Evolutionary conservation across 2,797 vertebrate species (phyloP), one percentile per base, ranked within the genome.

Genomic region (Sarcoramphus papa): DNA sequence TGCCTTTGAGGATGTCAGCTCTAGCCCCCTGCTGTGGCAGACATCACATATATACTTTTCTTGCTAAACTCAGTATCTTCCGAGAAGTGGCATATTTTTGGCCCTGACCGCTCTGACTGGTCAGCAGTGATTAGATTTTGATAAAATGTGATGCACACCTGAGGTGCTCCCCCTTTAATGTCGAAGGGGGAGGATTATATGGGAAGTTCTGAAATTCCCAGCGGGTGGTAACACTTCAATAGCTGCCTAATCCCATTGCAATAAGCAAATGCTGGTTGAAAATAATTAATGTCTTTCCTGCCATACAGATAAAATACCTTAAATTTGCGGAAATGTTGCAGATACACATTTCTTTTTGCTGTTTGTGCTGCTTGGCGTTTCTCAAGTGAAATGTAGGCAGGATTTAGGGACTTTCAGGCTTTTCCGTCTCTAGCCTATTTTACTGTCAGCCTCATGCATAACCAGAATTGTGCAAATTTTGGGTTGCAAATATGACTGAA

Each of bases 1-100:
- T 78, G 89, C 82, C 91, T 96, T 93, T 96, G 95, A 97, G 89
- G 89, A 88, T 94, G 92, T 70, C 87, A 85, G 91, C 87, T 94
- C 81, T 37, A 80, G 68, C 72, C 68, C 68, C 93, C 93, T 91
- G 94, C 96, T 94, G 95, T 77, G 95, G 48, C 91, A 95, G 89
- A 35, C 72, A 75, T 78, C 62, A 20, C 59, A 67, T 9, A 23
- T 19, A 14, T 22, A 11, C 62, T 69, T 75, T 19, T 23, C 53
- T 77, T 76, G 67, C 68, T 83, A 28, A 88, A 59, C n/a, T 87
- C 76, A 2, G 0, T 84, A 35, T 82, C 60, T 48, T 63, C 68
- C 0, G 0, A 73, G 30, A 63, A 85, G 56, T 16, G 62, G 69
- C 57, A n/a, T 68, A 13, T 69, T 90, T 92, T 86, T 73, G 83